These are phyloP conservation scores for Synanthedon myopaeformis DNA, from an alignment of 2,888 invertebrate genomes.

Conservation along the genomic window DNA sequence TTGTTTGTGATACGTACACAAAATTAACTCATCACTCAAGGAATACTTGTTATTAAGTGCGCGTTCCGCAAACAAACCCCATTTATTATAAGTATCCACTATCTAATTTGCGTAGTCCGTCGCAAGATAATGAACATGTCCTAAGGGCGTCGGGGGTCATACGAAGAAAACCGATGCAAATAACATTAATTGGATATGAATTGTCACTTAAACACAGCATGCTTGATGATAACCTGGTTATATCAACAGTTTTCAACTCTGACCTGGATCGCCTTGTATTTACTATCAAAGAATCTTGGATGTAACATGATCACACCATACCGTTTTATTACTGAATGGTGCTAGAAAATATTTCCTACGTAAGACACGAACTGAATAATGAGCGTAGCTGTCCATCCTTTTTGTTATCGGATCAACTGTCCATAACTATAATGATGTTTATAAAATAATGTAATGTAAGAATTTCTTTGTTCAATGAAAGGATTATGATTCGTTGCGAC, in stretches of 20 bases:
- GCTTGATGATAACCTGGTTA: conserved; percentile 49
- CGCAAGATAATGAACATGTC: conserved; percentile 44
- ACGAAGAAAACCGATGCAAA: conserved; percentile 38
- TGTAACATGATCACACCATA: too few species aligned
- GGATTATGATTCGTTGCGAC: conserved; percentile 2
- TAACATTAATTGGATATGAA: conserved; percentile 39
- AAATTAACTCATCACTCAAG: conserved; percentile 27
- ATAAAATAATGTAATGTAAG: conserved; percentile 37
- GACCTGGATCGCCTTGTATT: too few species aligned
- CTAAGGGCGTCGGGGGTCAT: conserved; percentile 46
- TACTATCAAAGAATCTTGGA: too few species aligned
- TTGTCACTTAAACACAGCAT: conserved; percentile 47
- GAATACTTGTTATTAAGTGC: conserved; percentile 43
- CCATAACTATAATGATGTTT: conserved; percentile 48
- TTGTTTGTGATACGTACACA: conserved; percentile 1
- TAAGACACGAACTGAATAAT: neutral
- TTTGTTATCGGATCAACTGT: conserved; percentile 37
- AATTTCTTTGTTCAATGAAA: conserved; percentile 19
- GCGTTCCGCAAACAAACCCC: conserved; percentile 52
- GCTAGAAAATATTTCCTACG: too few species aligned
- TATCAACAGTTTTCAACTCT: conserved; percentile 7
- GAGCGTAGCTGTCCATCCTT: conserved; percentile 12
- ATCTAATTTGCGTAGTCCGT: conserved; percentile 57
- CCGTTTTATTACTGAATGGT: too few species aligned
- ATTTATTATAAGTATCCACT: conserved; percentile 55